Conservation (phyloP, 1,140 invertebrate species). For the Diachasmimorpha longicaudata region DNA sequence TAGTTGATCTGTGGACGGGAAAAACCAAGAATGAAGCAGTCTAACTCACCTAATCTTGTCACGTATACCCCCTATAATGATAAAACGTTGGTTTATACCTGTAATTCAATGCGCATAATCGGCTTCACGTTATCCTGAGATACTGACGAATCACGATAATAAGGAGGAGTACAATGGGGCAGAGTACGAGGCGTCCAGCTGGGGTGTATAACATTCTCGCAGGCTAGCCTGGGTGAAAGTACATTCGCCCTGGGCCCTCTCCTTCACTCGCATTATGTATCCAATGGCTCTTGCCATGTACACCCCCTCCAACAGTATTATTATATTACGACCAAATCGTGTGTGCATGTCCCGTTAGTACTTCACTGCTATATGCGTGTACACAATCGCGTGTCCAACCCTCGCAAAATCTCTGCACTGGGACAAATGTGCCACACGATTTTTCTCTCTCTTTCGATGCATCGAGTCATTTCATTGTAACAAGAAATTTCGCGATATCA, state of each 20-base stretch:
- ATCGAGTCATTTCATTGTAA: slow-evolving; percentile 20
- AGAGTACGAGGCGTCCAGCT: not conserved
- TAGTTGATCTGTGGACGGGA: too few relatives aligned
- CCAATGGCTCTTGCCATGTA: not conserved
- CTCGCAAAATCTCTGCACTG: slow-evolving; percentile 13
- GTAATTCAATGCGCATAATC: slow-evolving; percentile 57
- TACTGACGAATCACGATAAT: slow-evolving; percentile 9
- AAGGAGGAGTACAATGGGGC: too few relatives aligned
- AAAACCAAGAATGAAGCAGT: too few relatives aligned
- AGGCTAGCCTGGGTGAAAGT: slow-evolving; percentile 4
- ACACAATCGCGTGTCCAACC: slow-evolving; percentile 26
- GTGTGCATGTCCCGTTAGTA: slow-evolving; percentile 9
- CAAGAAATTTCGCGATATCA: not conserved
- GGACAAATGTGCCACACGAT: not conserved
- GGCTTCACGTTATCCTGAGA: slow-evolving; percentile 37
- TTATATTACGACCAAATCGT: slow-evolving; percentile 19
- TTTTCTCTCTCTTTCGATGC: not conserved
- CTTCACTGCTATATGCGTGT: slow-evolving; percentile 20
- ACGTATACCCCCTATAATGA: not conserved
- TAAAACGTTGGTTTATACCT: slow-evolving; percentile 25
- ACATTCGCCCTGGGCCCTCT: not conserved
- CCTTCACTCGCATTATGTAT: slow-evolving; percentile 10
- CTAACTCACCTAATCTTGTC: not conserved
- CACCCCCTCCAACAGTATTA: slow-evolving; percentile 8
- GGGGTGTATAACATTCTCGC: not conserved